Conservation (phyloP, 2,797 vertebrate species). For the Brachyalestes nurse region DNA sequence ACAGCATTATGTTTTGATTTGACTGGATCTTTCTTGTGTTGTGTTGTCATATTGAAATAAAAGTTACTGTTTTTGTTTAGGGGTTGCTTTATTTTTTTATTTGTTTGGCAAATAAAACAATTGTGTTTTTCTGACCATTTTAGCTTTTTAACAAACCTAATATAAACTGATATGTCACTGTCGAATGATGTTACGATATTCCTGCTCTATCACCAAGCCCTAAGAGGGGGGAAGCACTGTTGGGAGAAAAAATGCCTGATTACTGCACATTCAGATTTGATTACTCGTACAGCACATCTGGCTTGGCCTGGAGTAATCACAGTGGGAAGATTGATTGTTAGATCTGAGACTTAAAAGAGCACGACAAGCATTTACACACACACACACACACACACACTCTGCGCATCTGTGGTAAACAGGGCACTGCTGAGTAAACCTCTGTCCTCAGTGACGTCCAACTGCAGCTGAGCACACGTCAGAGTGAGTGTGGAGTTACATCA, state of each 20-base stretch:
- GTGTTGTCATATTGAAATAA: no score
- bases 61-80: no score
- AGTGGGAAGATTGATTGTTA: conserved; percentile 38
- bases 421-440: conserved; percentile 45
- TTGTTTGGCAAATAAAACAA: no score
- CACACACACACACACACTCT: conserved; percentile 30
- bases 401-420: conserved; percentile 57
- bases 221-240: no score
- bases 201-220: no score
- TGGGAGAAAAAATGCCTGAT: neutral
- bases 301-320: conserved; percentile 32
- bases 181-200: no score
- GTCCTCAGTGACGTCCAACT: conserved; percentile 42
- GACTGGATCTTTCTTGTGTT: no score
- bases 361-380: conserved; percentile 18
- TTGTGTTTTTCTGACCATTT: no score
- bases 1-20: no score
- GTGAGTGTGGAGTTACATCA: conserved; percentile 38
- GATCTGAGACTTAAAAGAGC: conserved; percentile 26
- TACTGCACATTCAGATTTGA: neutral
- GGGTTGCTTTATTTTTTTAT: no score
- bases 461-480: conserved; percentile 46
- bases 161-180: no score
- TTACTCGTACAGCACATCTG: conserved; percentile 5
- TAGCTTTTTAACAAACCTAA: no score